Base-by-base conservation (phyloP, 2,888 invertebrate species). In the Hypena proboscidalis region DNA sequence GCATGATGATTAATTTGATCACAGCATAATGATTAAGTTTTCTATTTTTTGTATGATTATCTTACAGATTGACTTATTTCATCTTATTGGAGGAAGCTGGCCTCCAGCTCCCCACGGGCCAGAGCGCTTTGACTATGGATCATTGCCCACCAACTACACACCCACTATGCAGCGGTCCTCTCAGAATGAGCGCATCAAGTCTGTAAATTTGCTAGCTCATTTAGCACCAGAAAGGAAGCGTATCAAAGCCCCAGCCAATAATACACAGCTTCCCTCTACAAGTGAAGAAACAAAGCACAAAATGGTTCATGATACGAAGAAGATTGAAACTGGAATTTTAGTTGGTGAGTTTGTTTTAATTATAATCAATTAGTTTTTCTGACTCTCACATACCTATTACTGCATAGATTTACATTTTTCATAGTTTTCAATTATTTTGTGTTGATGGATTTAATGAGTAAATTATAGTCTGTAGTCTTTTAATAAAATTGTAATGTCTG, bases 131-230 rank as follows among this genome's bases (percentile, higher is more conserved):
- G 82, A 85, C 63, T 85, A 87, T 85, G 87, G 85, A 53, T 79
- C 83, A 41, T 69, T 75, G 56, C 77, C 78, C 9, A 66, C 66
- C 21, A 72, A 54, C 27, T 63, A 60, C 48, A 74, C 64, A 56
- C 71, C 63, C 77, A 89, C 76, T 78, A 88, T 87, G 86, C 88
- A 89, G 73, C 80, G 77, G 39, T 52, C 80, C 32, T 61, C 77
- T 21, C 82, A 79, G 42, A 70, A 78, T 69, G 92, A 89, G 50
- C 83, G 94, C 59, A 86, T 92, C 59, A 94, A 93, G 71, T 94
- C 93, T 68, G 80, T 89, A 3, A 94, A 94, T 77, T 83, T 92
- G 22, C 72, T 94, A 43, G 88, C 92, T 43, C 94, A 94, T 63
- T 71, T 94, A 41, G 82, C 90, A 27, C 83, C 89, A 50, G 88